These are phyloP conservation scores for Saguinus imperator DNA, from an alignment of 2,113 vertebrate species.

Conservation along the genomic window DNA sequence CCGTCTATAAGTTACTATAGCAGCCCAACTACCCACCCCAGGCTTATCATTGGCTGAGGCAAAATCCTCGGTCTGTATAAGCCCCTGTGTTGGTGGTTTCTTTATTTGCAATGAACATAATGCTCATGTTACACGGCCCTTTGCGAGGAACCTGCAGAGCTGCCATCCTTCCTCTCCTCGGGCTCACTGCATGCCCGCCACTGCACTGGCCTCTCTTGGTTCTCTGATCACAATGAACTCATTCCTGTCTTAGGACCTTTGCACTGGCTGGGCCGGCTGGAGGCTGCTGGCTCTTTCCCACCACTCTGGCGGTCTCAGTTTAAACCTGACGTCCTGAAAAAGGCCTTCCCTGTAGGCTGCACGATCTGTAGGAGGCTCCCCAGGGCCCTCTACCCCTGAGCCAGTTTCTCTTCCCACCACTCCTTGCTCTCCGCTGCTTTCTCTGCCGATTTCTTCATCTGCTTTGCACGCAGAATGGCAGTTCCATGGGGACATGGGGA, in stretches of 20 bases:
- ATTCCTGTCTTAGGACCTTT: neutral
- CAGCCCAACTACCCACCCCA: too few species aligned
- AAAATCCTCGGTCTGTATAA: neutral
- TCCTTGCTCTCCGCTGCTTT: neutral
- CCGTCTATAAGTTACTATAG: neutral
- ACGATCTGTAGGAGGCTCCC: too few species aligned
- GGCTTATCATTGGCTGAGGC: neutral
- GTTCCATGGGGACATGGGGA: accelerated
- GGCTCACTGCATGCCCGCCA: too few species aligned
- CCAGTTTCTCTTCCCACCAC: neutral
- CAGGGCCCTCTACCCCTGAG: accelerated
- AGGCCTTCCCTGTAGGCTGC: neutral
- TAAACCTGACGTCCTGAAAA: neutral
- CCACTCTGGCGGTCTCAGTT: neutral
- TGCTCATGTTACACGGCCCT: neutral
- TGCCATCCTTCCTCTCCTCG: accelerated
- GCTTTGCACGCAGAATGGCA: neutral
- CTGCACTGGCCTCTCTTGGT: neutral
- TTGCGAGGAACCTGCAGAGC: neutral
- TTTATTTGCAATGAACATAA: neutral
- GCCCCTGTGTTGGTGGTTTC: neutral
- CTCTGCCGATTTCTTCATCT: neutral
- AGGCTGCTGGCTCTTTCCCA: neutral
- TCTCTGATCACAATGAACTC: neutral
- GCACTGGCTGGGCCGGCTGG: neutral